phyloP scores from a whole-genome alignment of 2,888 invertebrate species.

The Listrodromus nycthemerus region DNA sequence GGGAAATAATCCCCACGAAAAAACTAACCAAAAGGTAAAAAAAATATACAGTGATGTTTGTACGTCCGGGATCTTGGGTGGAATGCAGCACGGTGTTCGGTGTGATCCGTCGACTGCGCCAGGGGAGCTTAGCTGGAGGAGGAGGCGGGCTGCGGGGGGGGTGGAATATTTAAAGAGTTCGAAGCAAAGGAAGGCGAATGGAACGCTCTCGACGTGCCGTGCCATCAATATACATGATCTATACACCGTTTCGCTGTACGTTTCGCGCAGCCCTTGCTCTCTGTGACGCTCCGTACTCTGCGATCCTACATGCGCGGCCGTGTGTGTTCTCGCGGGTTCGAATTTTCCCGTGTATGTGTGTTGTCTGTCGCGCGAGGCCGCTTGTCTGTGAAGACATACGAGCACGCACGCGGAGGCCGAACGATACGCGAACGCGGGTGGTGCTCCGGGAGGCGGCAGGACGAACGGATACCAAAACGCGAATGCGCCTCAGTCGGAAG shows the following conservation, averaged over 20 bases:
- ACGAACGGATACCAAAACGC: conserved; percentile 78
- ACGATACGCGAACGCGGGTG: conserved; percentile 64
- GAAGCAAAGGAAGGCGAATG: conserved; percentile 69
- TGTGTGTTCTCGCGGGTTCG: conserved; percentile 58
- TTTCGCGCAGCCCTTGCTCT: conserved; percentile 35
- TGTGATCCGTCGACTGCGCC: background rate
- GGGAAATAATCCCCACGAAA: background rate
- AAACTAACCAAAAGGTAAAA: background rate
- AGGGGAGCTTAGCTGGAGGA: background rate
- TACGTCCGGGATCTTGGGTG: background rate
- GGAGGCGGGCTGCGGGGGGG: conserved; percentile 67
- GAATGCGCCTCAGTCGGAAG: conserved; percentile 79
- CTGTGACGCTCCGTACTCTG: conserved; percentile 7
- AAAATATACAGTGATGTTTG: background rate
- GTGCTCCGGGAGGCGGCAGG: conserved; percentile 69
- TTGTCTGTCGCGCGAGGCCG: conserved; percentile 12
- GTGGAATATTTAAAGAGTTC: conserved; percentile 76
- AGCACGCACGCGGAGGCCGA: conserved; percentile 40
- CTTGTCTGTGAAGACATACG: conserved; percentile 41
- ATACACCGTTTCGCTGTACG: conserved; percentile 75
- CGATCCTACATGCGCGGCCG: conserved; percentile 16
- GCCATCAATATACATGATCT: conserved; percentile 81
- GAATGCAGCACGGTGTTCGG: background rate
- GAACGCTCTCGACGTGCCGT: conserved; percentile 76
- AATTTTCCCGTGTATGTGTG: conserved; percentile 57